Base-by-base conservation (phyloP, 2,797 vertebrate species). In the Poecilia gillii region DNA sequence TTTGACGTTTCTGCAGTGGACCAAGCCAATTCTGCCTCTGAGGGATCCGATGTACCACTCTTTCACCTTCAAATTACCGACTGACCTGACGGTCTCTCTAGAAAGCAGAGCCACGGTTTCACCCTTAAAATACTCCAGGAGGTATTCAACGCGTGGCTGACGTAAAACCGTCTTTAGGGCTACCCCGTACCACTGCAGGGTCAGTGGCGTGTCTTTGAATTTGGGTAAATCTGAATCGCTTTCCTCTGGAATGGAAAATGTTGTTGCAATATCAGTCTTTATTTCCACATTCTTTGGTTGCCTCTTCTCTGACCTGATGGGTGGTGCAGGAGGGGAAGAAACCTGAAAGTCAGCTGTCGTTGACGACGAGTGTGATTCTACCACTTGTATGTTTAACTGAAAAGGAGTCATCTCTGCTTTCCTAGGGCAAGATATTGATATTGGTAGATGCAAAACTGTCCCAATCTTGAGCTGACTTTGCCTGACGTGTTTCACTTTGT, bases 61-160 rank as follows among this genome's bases (percentile, higher is more conserved):
- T 89, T 99, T 99, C 25, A 96, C 94, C 93, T 97, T 99, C 31
- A 93, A 95, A 82, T 98, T 97, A 25, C 99, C 98, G 20, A 98
- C 95, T 59, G 97, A 98, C 92, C 93, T 97, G 31, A 99, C 95
- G 1, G 96, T 97, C 36, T 97, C 95, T 91, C 95, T 96, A 47
- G 97, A 97, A 62, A 99, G 95, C 88, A 99, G 94, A 31, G 96
- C 98, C 85, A 99, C 92, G 0, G 97, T 99, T 87, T 99, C 98
- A 0, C 99, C 98, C 93, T 98, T 99, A 89, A 99, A 98, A 93
- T 99, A 99, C 83, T 99, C 98, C 84, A 99, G 92, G 51, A 99
- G 96, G 88, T 99, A 99, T 0, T 98, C 97, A 59, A 97, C 96
- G 66, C 95, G 97, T 23, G 94, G 96, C 91, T 99, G 97, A 79